Conservation (phyloP, 2,888 invertebrate genomes). For the Dicycla oo region DNA sequence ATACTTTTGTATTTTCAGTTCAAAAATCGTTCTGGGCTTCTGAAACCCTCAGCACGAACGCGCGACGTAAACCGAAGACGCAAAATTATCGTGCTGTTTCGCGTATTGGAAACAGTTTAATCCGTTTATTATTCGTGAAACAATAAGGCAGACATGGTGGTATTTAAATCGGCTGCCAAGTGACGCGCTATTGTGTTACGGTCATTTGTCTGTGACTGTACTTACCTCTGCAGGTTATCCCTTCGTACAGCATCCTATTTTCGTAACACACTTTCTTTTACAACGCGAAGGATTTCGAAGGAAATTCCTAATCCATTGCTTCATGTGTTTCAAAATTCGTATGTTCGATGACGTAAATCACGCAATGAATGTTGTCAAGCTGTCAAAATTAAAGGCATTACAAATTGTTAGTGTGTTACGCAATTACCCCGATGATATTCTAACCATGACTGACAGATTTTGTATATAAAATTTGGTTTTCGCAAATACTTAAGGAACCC, state of each 20-base stretch:
- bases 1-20: neutral
- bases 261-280: neutral
- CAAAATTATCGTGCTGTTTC: slow-evolving; percentile 8
- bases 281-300: neutral
- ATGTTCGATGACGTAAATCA: neutral
- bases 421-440: no score
- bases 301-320: neutral
- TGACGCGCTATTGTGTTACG: slow-evolving; percentile 47
- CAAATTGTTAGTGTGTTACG: neutral
- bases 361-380: neutral
- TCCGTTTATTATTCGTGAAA: slow-evolving; percentile 64
- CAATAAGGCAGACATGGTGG: slow-evolving; percentile 59
- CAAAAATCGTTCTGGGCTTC: neutral
- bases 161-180: slow-evolving; percentile 63
- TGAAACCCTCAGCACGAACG: neutral
- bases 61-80: neutral
- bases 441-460: no score
- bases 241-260: neutral
- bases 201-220: slow-evolving; percentile 27
- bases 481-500: no score
- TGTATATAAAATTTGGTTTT: no score
- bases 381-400: neutral
- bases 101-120: slow-evolving; percentile 25
- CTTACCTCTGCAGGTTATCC: slow-evolving; percentile 1
- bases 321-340: no score